Percentiles rank a stretch among this genome's conserved stretches.
Conservation (phyloP, 1,140 invertebrate species). For the Mamestra configurata region DNA sequence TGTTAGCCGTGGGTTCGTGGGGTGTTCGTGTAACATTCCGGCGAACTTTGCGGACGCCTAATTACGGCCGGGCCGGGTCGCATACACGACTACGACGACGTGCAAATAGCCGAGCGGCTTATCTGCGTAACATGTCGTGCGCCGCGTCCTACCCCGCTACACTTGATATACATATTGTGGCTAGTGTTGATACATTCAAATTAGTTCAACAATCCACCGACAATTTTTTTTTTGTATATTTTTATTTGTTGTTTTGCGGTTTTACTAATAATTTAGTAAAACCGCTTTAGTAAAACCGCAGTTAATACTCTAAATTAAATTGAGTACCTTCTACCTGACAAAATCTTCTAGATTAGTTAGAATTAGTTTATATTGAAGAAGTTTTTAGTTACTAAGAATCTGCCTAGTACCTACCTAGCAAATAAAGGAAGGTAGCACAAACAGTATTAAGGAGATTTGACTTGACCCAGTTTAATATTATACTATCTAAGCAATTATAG, state of each 20-base stretch:
- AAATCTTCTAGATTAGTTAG: no score
- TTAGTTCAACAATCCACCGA: constrained; percentile 7
- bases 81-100: constrained; percentile 59
- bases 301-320: no score
- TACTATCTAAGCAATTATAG: neutral
- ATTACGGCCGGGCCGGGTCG: constrained; percentile 69
- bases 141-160: constrained; percentile 13
- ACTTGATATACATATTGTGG: constrained; percentile 28
- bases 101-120: constrained; percentile 71
- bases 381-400: no score
- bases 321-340: no score
- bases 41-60: constrained; percentile 76
- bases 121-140: constrained; percentile 62
- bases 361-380: no score
- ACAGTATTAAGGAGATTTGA: neutral
- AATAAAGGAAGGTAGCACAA: no score
- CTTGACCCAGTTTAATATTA: neutral
- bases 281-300: no score
- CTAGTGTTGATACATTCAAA: constrained; percentile 30
- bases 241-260: neutral
- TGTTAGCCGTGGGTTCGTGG: constrained; percentile 49
- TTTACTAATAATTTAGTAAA: no score
- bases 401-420: no score
- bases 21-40: constrained; percentile 66
- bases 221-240: neutral